These are phyloP conservation scores for Eledona agricola DNA, from an alignment of 2,888 invertebrate species.

Conservation along the genomic window DNA sequence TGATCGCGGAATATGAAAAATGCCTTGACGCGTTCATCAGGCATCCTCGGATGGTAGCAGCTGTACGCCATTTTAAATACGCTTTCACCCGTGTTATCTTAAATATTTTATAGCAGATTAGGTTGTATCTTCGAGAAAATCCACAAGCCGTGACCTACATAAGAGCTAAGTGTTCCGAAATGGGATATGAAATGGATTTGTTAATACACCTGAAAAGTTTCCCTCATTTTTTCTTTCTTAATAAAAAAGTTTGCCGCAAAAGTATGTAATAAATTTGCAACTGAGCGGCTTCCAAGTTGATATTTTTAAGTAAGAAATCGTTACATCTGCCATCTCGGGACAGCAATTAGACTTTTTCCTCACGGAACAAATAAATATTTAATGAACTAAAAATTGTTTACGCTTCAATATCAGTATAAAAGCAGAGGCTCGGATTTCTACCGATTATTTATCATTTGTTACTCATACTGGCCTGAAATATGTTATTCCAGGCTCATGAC, in stretches of 20 bases:
- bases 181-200: slow-evolving; percentile 33
- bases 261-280: slow-evolving; percentile 23
- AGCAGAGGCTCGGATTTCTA: too few relatives aligned
- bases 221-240: slow-evolving; percentile 10
- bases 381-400: too few relatives aligned
- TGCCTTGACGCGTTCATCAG: slow-evolving; percentile 15
- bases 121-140: slow-evolving; percentile 36
- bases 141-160: slow-evolving; percentile 31
- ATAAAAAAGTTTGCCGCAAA: slow-evolving; percentile 4
- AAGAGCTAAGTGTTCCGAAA: slow-evolving; percentile 23
- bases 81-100: slow-evolving; percentile 36
- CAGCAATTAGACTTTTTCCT: too few relatives aligned
- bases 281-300: too few relatives aligned
- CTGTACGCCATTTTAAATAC: slow-evolving; percentile 35
- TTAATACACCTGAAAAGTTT: slow-evolving; percentile 32
- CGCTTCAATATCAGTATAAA: too few relatives aligned
- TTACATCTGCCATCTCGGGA: too few relatives aligned
- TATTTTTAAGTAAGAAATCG: too few relatives aligned
- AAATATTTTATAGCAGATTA: slow-evolving; percentile 47
- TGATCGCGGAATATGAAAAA: slow-evolving; percentile 11
- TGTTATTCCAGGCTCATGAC: too few relatives aligned
- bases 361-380: too few relatives aligned
- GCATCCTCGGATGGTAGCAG: slow-evolving; percentile 10
- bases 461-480: too few relatives aligned
- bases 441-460: too few relatives aligned